phyloP scores from a whole-genome alignment of 2,113 vertebrate genomes.

The Miniopterus natalensis region DNA sequence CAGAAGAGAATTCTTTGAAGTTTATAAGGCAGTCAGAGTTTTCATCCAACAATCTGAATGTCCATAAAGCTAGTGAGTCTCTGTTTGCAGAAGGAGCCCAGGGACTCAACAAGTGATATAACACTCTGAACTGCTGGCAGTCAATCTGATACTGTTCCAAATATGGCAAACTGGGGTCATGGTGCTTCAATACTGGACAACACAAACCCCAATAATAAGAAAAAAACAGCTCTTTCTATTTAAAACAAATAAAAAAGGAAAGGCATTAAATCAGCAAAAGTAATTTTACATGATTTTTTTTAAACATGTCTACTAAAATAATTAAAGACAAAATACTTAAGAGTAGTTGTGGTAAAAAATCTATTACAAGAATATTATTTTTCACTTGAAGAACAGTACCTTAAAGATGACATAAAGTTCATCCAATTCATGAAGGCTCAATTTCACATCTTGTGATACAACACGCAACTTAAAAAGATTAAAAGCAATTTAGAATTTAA shows the following conservation, averaged over 20 bases:
- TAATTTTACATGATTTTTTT: slow-evolving; percentile 6
- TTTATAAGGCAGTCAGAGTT: slow-evolving; percentile 94
- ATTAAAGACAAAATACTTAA: slow-evolving; percentile 68
- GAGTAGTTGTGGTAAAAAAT: slow-evolving; percentile 54
- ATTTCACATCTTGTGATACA: slow-evolving; percentile 95
- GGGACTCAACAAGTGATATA: slow-evolving; percentile 95
- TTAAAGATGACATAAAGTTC: slow-evolving; percentile 97
- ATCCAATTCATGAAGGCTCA: slow-evolving; percentile 92
- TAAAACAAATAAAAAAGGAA: slow-evolving; percentile 84
- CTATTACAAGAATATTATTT: background rate
- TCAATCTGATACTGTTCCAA: slow-evolving; percentile 97
- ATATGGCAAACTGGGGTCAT: slow-evolving; percentile 96
- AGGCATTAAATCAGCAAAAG: slow-evolving; percentile 53
- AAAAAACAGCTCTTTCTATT: slow-evolving; percentile 97
- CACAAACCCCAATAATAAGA: slow-evolving; percentile 95
- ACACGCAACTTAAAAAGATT: slow-evolving; percentile 93
- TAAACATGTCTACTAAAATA: slow-evolving; percentile 49
- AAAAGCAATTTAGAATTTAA: slow-evolving; percentile 64
- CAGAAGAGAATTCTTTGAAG: slow-evolving; percentile 96
- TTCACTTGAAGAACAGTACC: slow-evolving; percentile 87
- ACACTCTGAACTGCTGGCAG: slow-evolving; percentile 93
- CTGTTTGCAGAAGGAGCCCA: slow-evolving; percentile 93
- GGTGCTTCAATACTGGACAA: slow-evolving; percentile 92
- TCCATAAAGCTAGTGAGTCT: slow-evolving; percentile 93
- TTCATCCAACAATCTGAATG: slow-evolving; percentile 95